Percentiles rank a stretch among this genome's conserved stretches.
phyloP scores from a whole-genome alignment of 2,113 vertebrate species.

The Brachypodius melanocephalos region DNA sequence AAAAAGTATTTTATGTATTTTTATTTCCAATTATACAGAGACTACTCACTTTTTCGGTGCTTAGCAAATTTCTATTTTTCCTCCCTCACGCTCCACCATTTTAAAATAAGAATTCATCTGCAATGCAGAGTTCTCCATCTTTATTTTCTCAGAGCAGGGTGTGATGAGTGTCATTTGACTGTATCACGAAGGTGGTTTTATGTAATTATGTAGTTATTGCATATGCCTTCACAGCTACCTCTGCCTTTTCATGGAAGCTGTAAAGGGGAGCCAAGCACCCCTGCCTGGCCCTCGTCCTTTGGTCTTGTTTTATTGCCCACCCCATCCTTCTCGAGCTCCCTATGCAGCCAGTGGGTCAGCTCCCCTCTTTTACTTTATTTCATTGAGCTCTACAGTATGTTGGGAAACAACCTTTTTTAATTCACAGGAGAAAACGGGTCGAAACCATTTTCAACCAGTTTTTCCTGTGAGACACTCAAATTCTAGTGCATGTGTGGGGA shows the following conservation, averaged over 20 bases:
- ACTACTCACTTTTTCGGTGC: neutral
- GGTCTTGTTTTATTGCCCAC: neutral
- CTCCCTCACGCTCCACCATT: neutral
- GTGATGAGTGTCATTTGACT: neutral
- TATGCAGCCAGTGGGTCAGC: neutral
- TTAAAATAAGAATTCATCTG: slow-evolving; percentile 23
- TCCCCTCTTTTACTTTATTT: neutral
- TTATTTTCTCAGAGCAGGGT: neutral
- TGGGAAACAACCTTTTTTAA: neutral
- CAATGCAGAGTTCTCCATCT: slow-evolving; percentile 32
- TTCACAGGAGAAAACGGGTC: neutral
- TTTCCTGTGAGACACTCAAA: neutral
- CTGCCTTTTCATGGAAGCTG: neutral
- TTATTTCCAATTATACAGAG: neutral
- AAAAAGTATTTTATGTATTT: neutral
- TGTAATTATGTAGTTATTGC: neutral
- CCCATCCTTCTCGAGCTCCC: neutral
- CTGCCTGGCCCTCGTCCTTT: neutral
- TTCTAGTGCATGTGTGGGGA: neutral
- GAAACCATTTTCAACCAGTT: neutral
- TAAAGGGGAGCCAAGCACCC: neutral
- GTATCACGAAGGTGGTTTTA: neutral
- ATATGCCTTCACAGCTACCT: neutral
- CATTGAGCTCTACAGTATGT: neutral
- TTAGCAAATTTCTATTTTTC: neutral